Evolutionary conservation across 2,113 vertebrate genomes (phyloP), one percentile per base, ranked within the genome.

Genomic region (Scomber scombrus): DNA sequence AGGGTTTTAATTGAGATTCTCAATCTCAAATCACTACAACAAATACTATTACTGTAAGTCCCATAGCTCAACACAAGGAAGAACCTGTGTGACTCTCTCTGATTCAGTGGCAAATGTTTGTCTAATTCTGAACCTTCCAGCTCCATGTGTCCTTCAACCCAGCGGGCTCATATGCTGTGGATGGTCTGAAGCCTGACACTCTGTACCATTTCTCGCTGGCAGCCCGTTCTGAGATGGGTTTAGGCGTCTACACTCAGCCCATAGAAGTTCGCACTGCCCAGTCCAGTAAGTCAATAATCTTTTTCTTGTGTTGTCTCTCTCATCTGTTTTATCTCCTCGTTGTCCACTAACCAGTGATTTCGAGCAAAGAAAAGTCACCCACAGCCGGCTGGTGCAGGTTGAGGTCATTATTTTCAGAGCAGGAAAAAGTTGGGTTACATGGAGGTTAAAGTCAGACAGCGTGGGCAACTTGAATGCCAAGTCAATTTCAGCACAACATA

Each of bases 231-330:
- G 97, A 97, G 73, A 91, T 97, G 91, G 97, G 97, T 9, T 93
- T 98, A 62, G 97, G 97, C 2, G 97, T 98, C 89, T 97, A 95
- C 89, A 99, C 97, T 1, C 96, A 97, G 58, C 94, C 92, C 0
- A 94, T 97, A 0, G 96, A 98, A 91, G 96, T 96, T 78, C 95
- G 96, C 88, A 98, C 97, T 0, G 96, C 96, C 31, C 97, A 99
- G 89, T 99, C 97, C 85, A 98, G 97, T 99, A 96, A 99, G 97
- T 97, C 40, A 23, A 11, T 55, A 2, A 12, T 64, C 43, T 74
- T 1, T 16, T 26, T 15, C 51, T 57, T 4, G 23, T 26, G 21
- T 18, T 62, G 45, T 68, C 65, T 65, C 68, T 67, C 47, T 67
- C 80, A 11, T 81, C 73, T 80, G 69, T 81, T 72, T 88, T 58